Base-by-base conservation (phyloP, 92 coral and sea anemone species). In the Phymanthus crucifer region DNA sequence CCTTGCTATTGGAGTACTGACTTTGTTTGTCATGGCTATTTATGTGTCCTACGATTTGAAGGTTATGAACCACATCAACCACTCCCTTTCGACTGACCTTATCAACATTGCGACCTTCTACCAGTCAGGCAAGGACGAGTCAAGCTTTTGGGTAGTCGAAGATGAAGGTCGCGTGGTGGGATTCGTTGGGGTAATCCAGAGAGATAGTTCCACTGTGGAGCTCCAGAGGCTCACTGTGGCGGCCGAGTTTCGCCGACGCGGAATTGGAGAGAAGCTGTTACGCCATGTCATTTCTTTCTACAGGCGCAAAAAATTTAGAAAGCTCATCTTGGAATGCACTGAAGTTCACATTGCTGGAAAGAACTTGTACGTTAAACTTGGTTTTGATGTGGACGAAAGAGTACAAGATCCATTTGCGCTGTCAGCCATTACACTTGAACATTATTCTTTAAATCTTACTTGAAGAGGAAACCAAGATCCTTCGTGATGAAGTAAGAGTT, bases 181-280 rank as follows among this genome's bases (percentile, higher is more conserved):
- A 9, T 91, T 91, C 35, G 90, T 88, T 12, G 91, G 95, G 27
- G 87, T 89, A 5, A 79, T 78, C 58, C 92, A 88, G 40, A 83
- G 71, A 38, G 85, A 91, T 85, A 67, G 54, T 18, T 72, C 58
- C 12, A 85, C 92, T 6, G 83, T 88, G 26, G 95, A 91, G 50
- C 89, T 91, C 29, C 91, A 91, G 82, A 87, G 95, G 37, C 85
- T 91, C 75, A 87, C 92, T 6, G 95, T 91, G 14, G 90, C 83
- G 21, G 78, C 80, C 14, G 83, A 86, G 64, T 91, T 66, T 76
- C 75, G 92, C 43, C 76, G 95, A 37, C 85, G 84, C 37, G 92
- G 92, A 18, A 84, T 91, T 29, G 95, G 91, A n/a, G 88, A 83
- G 54, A 73, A 84, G 48, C 47, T 91, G 72, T 91, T 92, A 45